Evolutionary conservation across 1,140 invertebrate species (phyloP), one percentile per base, ranked within the genome.

Genomic region (Tetramorium simillimum): DNA sequence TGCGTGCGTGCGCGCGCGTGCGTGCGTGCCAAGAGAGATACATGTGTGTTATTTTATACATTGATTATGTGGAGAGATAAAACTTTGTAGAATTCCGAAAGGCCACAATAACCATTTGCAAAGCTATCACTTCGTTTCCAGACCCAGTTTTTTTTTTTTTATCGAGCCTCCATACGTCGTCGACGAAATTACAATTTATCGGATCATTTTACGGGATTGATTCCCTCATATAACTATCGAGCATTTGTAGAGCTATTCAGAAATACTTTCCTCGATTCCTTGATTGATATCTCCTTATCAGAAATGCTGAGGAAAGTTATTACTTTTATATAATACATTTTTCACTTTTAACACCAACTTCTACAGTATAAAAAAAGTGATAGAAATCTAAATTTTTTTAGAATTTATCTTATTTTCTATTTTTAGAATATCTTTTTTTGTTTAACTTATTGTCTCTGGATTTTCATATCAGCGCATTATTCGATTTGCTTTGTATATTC

Each of bases 11-110:
- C 28, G 63, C 28, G 77, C n/a, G 63, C 46, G n/a, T 81, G 63
- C n/a, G 28, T 40, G 46, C 67, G 40, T 43, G 69, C 69, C 40
- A 84, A 46, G 37, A 58, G 33, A 82, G 14, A 80, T 28, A 73
- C 69, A 82, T 28, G 70, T 24, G 72, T 75, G 69, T 84, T 84
- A 84, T 84, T 84, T 84, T 84, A 84, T 84, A 84, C 69, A 84
- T 84, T 75, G 53, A 84, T 84, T 72, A 82, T 72, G 58, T 75
- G 80, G 53, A 84, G 72, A 84, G 80, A 73, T 84, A 84, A 84
- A 84, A 75, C 80, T 84, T 84, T 84, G 80, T 84, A 84, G 80
- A 80, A 73, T 78, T 82, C 56, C 56, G 80, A 73, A 60, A 73
- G 69, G 69, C 56, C 53, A 75, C 69, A 84, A 84, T 73, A 84